Conservation (phyloP, 2,888 invertebrate genomes). For the Hydraecia micacea region DNA sequence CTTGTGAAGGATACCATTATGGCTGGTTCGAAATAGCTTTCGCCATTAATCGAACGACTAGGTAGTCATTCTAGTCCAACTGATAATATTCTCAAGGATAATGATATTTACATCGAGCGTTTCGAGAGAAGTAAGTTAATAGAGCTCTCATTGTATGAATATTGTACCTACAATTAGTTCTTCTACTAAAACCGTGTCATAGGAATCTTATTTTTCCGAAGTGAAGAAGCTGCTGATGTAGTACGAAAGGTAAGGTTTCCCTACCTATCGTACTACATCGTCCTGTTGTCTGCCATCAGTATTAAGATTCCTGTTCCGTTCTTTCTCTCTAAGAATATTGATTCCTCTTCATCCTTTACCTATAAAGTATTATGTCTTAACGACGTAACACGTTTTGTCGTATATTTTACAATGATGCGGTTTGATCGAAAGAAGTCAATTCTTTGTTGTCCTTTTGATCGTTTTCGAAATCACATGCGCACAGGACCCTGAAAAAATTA, state of each 20-base stretch:
- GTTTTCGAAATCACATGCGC: not conserved
- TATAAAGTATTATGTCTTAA: constrained; percentile 10
- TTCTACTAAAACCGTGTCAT: not conserved
- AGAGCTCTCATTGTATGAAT: not conserved
- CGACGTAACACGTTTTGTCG: constrained; percentile 45
- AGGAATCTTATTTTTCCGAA: not conserved
- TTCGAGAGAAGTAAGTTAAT: not conserved
- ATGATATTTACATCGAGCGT: no score
- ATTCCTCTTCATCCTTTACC: not conserved
- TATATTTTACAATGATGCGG: not conserved
- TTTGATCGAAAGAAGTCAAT: not conserved
- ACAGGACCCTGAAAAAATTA: not conserved
- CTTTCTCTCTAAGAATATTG: not conserved
- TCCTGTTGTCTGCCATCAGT: not conserved
- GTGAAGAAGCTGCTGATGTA: not conserved
- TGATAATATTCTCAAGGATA: not conserved
- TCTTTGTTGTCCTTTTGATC: not conserved
- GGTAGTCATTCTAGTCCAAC: not conserved
- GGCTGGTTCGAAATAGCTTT: not conserved
- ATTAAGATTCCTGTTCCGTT: not conserved
- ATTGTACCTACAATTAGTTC: not conserved
- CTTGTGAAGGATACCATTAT: not conserved
- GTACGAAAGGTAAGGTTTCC: not conserved
- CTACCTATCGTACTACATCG: not conserved
- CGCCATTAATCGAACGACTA: not conserved